Evolutionary conservation across 2,888 invertebrate genomes (phyloP).

Genomic region (Pecten maximus): DNA sequence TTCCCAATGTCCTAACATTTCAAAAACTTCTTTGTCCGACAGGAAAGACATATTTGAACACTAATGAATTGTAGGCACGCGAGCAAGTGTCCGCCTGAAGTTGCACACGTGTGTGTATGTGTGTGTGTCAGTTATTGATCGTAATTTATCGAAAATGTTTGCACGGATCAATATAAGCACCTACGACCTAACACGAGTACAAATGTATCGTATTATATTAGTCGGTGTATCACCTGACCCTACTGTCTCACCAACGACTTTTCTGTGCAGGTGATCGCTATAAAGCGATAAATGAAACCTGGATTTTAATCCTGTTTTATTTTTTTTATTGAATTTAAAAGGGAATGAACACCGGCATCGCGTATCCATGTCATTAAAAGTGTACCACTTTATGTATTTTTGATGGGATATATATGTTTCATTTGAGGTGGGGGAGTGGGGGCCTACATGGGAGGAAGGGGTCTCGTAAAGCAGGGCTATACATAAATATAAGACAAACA

Average conservation of each 20-base stretch:
- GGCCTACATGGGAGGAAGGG: neutral
- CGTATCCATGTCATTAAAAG: neutral
- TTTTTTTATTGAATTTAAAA: neutral
- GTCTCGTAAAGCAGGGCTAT: no score
- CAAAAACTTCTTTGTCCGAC: no score
- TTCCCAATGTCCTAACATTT: no score
- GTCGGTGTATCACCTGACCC: neutral
- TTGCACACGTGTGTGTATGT: neutral
- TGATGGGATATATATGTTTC: neutral
- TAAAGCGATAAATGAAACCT: neutral
- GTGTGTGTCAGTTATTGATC: neutral
- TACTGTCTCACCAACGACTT: neutral
- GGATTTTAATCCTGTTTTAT: neutral
- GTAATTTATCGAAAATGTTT: neutral
- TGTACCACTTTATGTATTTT: neutral
- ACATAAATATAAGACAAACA: no score
- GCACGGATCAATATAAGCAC: neutral
- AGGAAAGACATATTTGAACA: no score
- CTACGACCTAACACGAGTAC: neutral
- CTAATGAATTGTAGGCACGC: neutral
- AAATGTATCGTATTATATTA: neutral
- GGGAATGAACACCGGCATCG: neutral
- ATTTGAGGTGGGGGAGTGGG: neutral
- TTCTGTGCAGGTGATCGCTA: neutral
- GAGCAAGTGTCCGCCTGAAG: neutral